Percentiles rank a stretch among this genome's conserved stretches.
Evolutionary conservation across 2,113 vertebrate species (phyloP).

Genomic region (Dunckerocampus dactyliophorus): DNA sequence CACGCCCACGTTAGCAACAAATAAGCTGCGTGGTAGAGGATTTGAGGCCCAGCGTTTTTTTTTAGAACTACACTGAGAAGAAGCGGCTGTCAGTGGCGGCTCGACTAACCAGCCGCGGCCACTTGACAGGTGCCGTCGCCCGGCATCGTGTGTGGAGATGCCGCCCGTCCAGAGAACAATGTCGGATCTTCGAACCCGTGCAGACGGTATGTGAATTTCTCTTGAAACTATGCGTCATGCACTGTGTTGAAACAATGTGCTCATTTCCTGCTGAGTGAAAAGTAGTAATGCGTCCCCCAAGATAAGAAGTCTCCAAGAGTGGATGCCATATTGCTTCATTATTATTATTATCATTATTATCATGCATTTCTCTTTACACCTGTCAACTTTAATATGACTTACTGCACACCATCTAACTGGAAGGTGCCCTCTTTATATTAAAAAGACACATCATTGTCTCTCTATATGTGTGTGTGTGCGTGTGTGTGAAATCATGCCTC

Average conservation of each 20-base stretch:
- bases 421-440: too few species aligned
- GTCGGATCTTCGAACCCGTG: constrained; percentile 85
- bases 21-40: constrained; percentile 32
- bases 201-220: constrained; percentile 78
- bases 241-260: background rate
- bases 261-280: constrained; percentile 3
- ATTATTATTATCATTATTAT: too few species aligned
- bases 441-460: too few species aligned
- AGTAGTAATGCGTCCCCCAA: background rate
- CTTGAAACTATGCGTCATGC: background rate
- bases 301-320: background rate
- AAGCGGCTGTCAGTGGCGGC: constrained; percentile 23
- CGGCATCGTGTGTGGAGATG: constrained; percentile 70
- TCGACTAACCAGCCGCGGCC: constrained; percentile 37
- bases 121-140: constrained; percentile 73
- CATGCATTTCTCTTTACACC: too few species aligned
- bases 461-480: background rate
- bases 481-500: background rate
- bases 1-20: constrained; percentile 3
- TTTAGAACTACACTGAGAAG: constrained; percentile 32
- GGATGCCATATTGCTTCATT: too few species aligned
- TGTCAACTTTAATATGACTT: too few species aligned
- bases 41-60: constrained; percentile 34
- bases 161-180: constrained; percentile 86
- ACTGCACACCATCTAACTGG: too few species aligned